These are phyloP conservation scores for Gonatopus flavifemur DNA, from an alignment of 1,140 invertebrate species.

Conservation along the genomic window DNA sequence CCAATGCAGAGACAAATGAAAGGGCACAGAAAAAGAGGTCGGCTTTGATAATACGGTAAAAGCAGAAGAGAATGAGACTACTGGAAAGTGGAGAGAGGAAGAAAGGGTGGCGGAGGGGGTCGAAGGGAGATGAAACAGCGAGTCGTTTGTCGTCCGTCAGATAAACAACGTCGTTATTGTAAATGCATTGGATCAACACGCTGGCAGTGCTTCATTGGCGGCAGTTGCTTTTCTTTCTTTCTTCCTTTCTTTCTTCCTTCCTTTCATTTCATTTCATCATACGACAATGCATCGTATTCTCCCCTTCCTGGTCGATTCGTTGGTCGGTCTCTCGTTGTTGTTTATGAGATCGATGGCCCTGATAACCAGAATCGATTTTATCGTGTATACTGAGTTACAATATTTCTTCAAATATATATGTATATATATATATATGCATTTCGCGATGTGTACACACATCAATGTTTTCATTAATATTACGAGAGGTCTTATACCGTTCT, in stretches of 20 bases:
- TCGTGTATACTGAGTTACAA: too few species aligned
- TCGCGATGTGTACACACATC: too few species aligned
- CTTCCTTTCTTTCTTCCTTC: slow-evolving; percentile 10
- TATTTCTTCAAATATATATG: too few species aligned
- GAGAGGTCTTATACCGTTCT: too few species aligned
- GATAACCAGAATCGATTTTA: too few species aligned
- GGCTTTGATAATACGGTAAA: too few species aligned
- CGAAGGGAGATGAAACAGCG: not conserved
- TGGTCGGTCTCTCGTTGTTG: too few species aligned
- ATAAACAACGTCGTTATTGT: slow-evolving; percentile 45
- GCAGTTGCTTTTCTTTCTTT: slow-evolving; percentile 16
- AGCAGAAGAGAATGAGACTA: not conserved
- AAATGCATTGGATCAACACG: slow-evolving; percentile 41
- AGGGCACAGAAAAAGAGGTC: slow-evolving; percentile 26
- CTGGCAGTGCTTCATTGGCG: slow-evolving; percentile 39
- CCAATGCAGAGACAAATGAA: slow-evolving; percentile 4
- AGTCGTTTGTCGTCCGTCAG: slow-evolving; percentile 36
- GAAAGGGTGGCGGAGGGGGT: slow-evolving; percentile 10
- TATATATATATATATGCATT: too few species aligned
- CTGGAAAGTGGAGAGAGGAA: slow-evolving; percentile 5
- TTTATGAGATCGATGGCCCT: too few species aligned
- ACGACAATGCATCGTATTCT: not conserved
- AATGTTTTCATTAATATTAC: too few species aligned
- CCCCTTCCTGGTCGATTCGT: too few species aligned
- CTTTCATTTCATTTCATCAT: slow-evolving; percentile 6